Conservation (phyloP, 2,888 invertebrate species). For the Cylloceria caligata region DNA sequence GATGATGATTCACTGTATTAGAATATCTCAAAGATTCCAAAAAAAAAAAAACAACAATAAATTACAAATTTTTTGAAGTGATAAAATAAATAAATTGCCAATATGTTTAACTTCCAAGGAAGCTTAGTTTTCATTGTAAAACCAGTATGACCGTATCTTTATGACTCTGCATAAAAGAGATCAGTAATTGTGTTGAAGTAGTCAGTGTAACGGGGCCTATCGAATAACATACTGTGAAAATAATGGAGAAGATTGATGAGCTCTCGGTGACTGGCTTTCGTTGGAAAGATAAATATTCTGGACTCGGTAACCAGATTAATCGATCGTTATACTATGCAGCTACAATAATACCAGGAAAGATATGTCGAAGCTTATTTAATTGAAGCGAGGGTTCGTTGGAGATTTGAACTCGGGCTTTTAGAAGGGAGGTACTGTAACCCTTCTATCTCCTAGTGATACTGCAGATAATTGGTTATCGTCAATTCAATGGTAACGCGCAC, state of each 20-base stretch:
- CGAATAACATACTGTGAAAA: conserved; percentile 25
- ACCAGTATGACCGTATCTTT: neutral
- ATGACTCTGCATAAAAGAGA: neutral
- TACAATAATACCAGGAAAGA: conserved; percentile 13
- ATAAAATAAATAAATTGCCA: neutral
- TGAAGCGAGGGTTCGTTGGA: conserved; percentile 26
- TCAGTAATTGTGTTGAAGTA: neutral
- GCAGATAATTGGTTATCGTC: conserved; percentile 37
- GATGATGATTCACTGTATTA: neutral
- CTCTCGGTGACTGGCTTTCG: conserved; percentile 53
- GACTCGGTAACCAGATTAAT: conserved; percentile 40
- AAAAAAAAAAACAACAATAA: neutral
- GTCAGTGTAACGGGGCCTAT: neutral
- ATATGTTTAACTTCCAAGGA: neutral
- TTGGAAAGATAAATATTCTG: conserved; percentile 24
- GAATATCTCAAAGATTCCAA: neutral
- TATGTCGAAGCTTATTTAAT: conserved; percentile 45
- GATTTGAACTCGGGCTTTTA: conserved; percentile 11
- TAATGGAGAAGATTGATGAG: conserved; percentile 53
- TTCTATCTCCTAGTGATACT: conserved; percentile 1
- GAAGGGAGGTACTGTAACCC: neutral
- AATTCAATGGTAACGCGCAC: neutral
- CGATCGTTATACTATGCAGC: conserved; percentile 21
- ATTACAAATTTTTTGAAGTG: too few relatives aligned
- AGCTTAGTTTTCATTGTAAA: neutral